phyloP scores from a whole-genome alignment of 2,888 invertebrate genomes.

The Cephus pygmeus region DNA sequence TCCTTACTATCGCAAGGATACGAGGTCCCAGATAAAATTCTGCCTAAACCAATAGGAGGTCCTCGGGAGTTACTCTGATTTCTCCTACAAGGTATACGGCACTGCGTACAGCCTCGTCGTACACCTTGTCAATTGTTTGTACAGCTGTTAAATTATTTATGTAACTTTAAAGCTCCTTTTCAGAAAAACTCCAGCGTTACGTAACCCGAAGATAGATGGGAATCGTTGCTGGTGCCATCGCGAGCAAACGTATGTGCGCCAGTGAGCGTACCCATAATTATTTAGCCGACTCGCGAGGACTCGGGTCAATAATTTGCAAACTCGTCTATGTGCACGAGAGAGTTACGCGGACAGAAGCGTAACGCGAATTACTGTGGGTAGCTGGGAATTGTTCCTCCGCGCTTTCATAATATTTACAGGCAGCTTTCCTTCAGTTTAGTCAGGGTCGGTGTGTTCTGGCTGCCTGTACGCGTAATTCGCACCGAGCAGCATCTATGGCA shows the following conservation, averaged over 20 bases:
- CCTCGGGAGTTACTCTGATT: background rate
- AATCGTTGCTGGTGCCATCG: background rate
- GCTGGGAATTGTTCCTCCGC: background rate
- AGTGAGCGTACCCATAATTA: background rate
- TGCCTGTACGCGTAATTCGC: background rate
- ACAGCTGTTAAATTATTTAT: background rate
- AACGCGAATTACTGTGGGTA: background rate
- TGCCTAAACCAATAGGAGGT: background rate
- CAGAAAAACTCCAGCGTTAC: background rate
- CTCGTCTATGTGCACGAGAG: background rate
- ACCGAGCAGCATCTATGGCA: background rate
- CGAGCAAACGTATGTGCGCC: background rate
- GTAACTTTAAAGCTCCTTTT: background rate
- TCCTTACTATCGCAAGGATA: background rate
- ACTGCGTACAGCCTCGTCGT: background rate
- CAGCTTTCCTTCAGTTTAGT: background rate
- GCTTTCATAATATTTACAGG: background rate
- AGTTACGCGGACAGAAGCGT: background rate
- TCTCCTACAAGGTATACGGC: background rate
- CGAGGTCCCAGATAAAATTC: background rate
- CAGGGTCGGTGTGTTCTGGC: background rate
- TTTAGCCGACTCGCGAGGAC: background rate
- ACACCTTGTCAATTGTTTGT: background rate
- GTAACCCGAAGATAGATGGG: background rate
- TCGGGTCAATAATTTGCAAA: background rate